Conservation (phyloP, 2,888 invertebrate genomes). For the Antheraea yamamai region DNA sequence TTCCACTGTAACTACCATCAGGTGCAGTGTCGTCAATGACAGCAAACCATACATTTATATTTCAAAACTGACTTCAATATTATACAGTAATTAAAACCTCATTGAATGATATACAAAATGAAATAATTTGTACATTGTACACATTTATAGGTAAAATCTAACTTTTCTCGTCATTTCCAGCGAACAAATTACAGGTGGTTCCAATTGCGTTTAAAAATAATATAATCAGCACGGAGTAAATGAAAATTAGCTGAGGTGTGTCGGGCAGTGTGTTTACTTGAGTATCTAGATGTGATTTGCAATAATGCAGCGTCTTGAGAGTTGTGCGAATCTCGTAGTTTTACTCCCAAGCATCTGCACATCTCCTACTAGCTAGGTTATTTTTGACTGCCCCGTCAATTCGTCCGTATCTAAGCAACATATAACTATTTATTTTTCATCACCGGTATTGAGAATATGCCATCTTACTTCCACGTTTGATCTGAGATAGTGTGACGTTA, state of each 20-base stretch:
- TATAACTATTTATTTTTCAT: no score
- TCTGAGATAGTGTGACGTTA: no score
- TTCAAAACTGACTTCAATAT: no score
- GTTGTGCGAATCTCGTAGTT: slow-evolving; percentile 9
- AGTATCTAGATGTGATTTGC: slow-evolving; percentile 23
- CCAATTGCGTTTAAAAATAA: slow-evolving; percentile 20
- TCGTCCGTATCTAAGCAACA: no score
- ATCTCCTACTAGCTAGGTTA: slow-evolving; percentile 11
- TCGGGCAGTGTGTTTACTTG: background rate
- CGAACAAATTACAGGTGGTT: background rate
- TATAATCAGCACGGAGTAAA: slow-evolving; percentile 21
- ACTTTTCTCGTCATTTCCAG: slow-evolving; percentile 13
- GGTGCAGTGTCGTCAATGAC: no score
- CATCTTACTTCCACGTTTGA: no score
- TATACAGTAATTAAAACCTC: background rate
- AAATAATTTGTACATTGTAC: background rate
- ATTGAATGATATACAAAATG: background rate
- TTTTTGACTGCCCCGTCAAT: no score
- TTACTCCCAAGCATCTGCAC: slow-evolving; percentile 17
- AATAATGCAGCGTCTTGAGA: slow-evolving; percentile 25
- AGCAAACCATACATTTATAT: no score
- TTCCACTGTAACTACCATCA: no score
- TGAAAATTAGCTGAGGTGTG: slow-evolving; percentile 19
- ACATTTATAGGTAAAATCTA: background rate
- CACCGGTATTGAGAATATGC: no score